Base-by-base conservation (phyloP, 2,888 invertebrate species). In the Cantharis nigra region DNA sequence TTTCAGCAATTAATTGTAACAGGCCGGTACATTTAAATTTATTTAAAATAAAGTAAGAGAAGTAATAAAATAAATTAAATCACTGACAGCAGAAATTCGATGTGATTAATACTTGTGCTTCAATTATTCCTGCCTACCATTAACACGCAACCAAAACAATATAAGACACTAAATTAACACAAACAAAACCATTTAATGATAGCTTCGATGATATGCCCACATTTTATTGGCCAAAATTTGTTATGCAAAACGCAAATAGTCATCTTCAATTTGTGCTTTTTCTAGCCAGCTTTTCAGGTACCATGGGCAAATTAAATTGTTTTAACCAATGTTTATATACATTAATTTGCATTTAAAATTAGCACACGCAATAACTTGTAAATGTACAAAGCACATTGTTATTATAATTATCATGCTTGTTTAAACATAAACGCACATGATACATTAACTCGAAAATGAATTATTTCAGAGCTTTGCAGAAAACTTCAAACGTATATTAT, bases 101-200 rank as follows among this genome's bases (percentile, higher is more conserved):
- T 9, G 78, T 79, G 78, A 79, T 79, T 78, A 78, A 78, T 79
- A 67, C 71, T 16, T 65, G 73, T 67, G 73, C 69, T 49, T 69
- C 72, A 67, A 20, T 63, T 67, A 65, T 30, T 71, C 16, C 30
- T 71, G 75, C 23, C 49, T 30, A 69, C 30, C 76, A 69, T 76
- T 76, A 76, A 69, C 76, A 76, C 76, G 76, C 76, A 72, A 76
- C 65, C 71, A 69, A 65, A 20, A 71, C 70, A 30, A 49, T 72
- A 72, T 71, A 72, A 72, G 67, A 33, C 69, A 71, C 71, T 76
- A 72, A 76, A 76, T 76, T 72, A 69, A 69, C 49, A 62, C 69
- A 30, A 76, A 63, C 76, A 72, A 76, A 72, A 72, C 71, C 63
- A 62, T 62, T 63, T 76, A 76, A 76, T 76, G 72, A 76, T 69